Base-by-base conservation (phyloP, 2,113 vertebrate species). In the Acanthisitta chloris region DNA sequence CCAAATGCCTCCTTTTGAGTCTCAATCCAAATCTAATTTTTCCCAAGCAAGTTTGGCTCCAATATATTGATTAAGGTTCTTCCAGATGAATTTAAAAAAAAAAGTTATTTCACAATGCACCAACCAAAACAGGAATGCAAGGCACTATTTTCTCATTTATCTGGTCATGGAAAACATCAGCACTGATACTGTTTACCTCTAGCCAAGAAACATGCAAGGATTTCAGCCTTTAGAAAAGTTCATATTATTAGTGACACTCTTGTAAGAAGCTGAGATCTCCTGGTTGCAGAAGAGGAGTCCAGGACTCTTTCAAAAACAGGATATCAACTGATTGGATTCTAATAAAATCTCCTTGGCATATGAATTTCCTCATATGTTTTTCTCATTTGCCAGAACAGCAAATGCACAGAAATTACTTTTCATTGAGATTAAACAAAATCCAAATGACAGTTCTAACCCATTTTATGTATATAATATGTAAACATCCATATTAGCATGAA, bases 331-430 rank as follows among this genome's bases (percentile, higher is more conserved):
- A 86, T 46, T 86, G 40, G 33, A 81, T 92, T 65, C 46, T 82
- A 81, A 91, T 45, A 45, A 81, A 67, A 76, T 42, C 13, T 81
- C 51, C n/a, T 33, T 85, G 73, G 15, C 61, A 65, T 65, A 57
- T 45, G 52, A 64, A 46, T 77, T 91, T 95, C 29, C n/a, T 92
- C 73, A 74, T 40, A 61, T 21, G 14, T 64, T 79, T 92, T 62
- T 55, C 65, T 71, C 57, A 55, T 79, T 91, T 91, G 14, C 42
- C 54, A 72, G 52, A 91, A 64, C 13, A 78, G 31, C n/a, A 95
- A 85, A 95, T 81, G 70, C 70, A 57, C 48, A 87, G 57, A 91
- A 94, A 86, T 59, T 78, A 45, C 45, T 91, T 87, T 95, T 92
- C 72, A 81, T n/a, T 71, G 69, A 67, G 59, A 86, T 83, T 81